Evolutionary conservation across 1,140 invertebrate species (phyloP).

Genomic region (Drosophila burlai): DNA sequence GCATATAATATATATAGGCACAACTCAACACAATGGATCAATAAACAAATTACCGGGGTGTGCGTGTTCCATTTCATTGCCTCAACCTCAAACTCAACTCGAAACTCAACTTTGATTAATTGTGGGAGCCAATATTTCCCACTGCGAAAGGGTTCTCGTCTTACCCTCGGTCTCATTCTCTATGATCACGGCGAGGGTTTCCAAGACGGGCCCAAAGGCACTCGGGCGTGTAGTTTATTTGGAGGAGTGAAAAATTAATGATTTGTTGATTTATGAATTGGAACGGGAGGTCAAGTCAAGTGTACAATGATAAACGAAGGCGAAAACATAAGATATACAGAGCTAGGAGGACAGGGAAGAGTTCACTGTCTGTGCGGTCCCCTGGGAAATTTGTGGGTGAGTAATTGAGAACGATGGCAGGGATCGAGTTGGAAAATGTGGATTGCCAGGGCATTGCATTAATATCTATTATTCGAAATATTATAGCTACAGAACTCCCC

Average conservation of each 20-base stretch:
- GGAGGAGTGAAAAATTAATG: slow-evolving; percentile 82
- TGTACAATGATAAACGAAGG: slow-evolving; percentile 71
- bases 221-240: slow-evolving; percentile 29
- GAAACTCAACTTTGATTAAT: slow-evolving; percentile 70
- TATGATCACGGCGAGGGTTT: slow-evolving; percentile 32
- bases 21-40: slow-evolving; percentile 67
- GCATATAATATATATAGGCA: slow-evolving; percentile 7
- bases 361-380: slow-evolving; percentile 63
- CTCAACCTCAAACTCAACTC: slow-evolving; percentile 19
- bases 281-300: slow-evolving; percentile 78
- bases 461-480: background rate
- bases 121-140: slow-evolving; percentile 80
- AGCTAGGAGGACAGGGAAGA: background rate
- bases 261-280: slow-evolving; percentile 85
- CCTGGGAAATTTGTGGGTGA: slow-evolving; percentile 42
- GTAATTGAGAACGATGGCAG: slow-evolving; percentile 34
- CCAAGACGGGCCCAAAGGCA: slow-evolving; percentile 16
- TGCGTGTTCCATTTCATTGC: slow-evolving; percentile 73
- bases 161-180: slow-evolving; percentile 14
- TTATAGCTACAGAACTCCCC: background rate
- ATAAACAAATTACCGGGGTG: slow-evolving; percentile 78
- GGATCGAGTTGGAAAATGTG: background rate
- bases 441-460: background rate
- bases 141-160: slow-evolving; percentile 60
- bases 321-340: slow-evolving; percentile 21